Conservation (phyloP, 2,113 vertebrate genomes). For the Bubo bubo region DNA sequence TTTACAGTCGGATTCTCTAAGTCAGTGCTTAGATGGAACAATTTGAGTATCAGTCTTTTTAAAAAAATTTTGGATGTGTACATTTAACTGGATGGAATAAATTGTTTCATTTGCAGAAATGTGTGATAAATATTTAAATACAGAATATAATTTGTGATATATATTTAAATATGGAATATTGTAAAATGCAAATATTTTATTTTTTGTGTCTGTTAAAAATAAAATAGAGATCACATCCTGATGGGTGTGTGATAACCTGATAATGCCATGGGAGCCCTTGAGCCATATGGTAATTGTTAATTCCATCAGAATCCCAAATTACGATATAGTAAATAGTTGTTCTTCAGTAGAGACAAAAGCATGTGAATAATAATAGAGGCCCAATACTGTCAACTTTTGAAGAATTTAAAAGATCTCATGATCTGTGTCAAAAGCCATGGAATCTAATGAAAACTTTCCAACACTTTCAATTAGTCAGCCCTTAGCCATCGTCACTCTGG, state of each 20-base stretch:
- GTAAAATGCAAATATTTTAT: not conserved
- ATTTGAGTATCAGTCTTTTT: not conserved
- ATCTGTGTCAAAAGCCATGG: not conserved
- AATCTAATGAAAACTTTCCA: not conserved
- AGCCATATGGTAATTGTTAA: not conserved
- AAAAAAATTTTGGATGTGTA: not conserved
- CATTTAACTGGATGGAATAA: constrained; percentile 17
- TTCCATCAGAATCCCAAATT: not conserved
- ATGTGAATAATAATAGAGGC: not conserved
- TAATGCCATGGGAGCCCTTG: not conserved
- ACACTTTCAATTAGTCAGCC: not conserved
- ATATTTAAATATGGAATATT: not conserved
- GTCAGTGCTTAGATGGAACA: constrained; percentile 33
- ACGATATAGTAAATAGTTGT: not conserved
- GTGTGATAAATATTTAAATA: not conserved
- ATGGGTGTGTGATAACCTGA: not conserved
- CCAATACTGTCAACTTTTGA: not conserved
- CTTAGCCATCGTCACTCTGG: not conserved
- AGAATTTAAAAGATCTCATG: not conserved
- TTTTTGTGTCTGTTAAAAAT: not conserved
- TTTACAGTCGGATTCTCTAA: constrained; percentile 29
- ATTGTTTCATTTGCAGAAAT: not conserved
- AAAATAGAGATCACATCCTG: not conserved
- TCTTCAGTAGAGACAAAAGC: not conserved
- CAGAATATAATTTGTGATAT: not conserved